phyloP scores from a whole-genome alignment of 2,888 invertebrate genomes.

The Melitaea athalia region DNA sequence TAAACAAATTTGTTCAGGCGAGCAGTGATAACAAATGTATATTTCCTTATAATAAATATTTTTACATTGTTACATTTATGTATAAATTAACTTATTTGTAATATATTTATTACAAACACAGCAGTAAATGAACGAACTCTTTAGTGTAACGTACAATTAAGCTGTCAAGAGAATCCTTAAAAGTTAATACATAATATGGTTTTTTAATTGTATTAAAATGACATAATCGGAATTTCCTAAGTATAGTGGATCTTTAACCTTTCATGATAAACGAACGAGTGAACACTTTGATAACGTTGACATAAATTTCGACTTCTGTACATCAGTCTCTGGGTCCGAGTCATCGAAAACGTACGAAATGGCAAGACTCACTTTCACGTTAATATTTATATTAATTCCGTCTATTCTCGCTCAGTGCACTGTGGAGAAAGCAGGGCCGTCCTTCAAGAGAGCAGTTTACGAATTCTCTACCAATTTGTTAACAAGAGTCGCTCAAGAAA shows the following conservation, averaged over 20 bases:
- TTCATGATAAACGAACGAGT: constrained; percentile 13
- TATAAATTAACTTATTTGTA: background rate
- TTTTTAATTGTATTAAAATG: background rate
- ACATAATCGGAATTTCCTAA: constrained; percentile 3
- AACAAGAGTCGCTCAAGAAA: constrained; percentile 51
- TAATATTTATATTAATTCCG: constrained; percentile 42
- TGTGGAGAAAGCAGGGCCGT: constrained; percentile 38
- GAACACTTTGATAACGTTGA: constrained; percentile 38
- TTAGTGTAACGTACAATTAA: background rate
- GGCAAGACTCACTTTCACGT: constrained; percentile 37
- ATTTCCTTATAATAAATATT: background rate
- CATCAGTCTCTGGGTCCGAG: constrained; percentile 29
- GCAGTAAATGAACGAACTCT: no score
- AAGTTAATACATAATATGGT: background rate
- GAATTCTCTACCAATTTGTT: constrained; percentile 47
- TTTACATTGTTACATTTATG: background rate
- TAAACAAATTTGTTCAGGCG: background rate
- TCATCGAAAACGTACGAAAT: constrained; percentile 38
- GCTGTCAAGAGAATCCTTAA: background rate
- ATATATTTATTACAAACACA: background rate
- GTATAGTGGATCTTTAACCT: constrained; percentile 24
- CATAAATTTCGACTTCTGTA: constrained; percentile 12
- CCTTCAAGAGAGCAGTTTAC: constrained; percentile 46
- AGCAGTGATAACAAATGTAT: background rate
- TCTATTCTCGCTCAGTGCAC: constrained; percentile 44